These are phyloP conservation scores for Standfussiana lucernea DNA, from an alignment of 2,888 invertebrate genomes.

Conservation along the genomic window DNA sequence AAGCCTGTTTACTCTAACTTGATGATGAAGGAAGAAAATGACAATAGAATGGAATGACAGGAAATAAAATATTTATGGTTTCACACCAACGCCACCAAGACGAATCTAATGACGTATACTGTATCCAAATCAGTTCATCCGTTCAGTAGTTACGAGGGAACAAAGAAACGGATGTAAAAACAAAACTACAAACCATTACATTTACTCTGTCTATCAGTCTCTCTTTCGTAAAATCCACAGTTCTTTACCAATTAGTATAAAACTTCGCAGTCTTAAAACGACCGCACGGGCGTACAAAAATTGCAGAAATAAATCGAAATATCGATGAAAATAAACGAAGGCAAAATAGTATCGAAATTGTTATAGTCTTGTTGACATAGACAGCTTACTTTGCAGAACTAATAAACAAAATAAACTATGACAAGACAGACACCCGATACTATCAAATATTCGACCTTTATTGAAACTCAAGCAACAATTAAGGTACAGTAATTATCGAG, in stretches of 20 bases:
- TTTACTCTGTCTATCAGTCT: too few relatives aligned
- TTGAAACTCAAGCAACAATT: slow-evolving; percentile 55
- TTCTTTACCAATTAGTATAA: not conserved
- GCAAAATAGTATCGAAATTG: not conserved
- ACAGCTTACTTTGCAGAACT: not conserved
- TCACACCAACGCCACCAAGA: too few relatives aligned
- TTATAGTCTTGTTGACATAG: not conserved
- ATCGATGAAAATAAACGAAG: not conserved
- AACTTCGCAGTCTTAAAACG: not conserved
- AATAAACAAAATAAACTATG: slow-evolving; percentile 27
- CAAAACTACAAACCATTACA: too few relatives aligned
- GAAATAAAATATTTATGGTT: too few relatives aligned
- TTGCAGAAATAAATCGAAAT: not conserved
- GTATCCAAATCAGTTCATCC: too few relatives aligned
- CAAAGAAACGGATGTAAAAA: too few relatives aligned
- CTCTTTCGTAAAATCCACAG: not conserved
- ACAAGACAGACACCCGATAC: slow-evolving; percentile 14
- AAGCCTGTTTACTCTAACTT: too few relatives aligned
- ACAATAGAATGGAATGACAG: too few relatives aligned
- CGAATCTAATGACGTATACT: too few relatives aligned
- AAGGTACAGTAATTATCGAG: slow-evolving; percentile 61
- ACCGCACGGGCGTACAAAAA: not conserved
- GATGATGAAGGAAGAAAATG: too few relatives aligned
- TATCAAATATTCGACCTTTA: slow-evolving; percentile 28
- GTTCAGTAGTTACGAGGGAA: too few relatives aligned